phyloP scores from a whole-genome alignment of 2,113 vertebrate species.

The Toxotes chatareus region DNA sequence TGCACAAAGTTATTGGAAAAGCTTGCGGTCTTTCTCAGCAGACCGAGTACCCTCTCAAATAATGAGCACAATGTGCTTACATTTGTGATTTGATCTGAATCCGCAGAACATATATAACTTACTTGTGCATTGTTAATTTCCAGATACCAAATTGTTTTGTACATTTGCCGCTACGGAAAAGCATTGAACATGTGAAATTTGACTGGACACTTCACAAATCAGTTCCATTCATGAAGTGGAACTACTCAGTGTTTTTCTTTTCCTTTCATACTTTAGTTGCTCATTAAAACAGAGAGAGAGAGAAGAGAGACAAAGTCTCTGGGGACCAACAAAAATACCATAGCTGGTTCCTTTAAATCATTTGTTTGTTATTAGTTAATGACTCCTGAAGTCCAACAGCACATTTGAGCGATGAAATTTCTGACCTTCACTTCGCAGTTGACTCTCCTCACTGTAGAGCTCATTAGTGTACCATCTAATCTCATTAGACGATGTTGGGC shows the following conservation, averaged over 20 bases:
- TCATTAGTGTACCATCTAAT: slow-evolving; percentile 83
- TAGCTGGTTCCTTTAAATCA: slow-evolving; percentile 68
- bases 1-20: slow-evolving; percentile 44
- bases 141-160: background rate
- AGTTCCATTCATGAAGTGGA: slow-evolving; percentile 19
- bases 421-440: slow-evolving; percentile 83
- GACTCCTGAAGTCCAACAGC: slow-evolving; percentile 80
- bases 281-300: slow-evolving; percentile 63
- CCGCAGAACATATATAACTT: slow-evolving; percentile 38
- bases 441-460: slow-evolving; percentile 76
- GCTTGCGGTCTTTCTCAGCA: slow-evolving; percentile 50
- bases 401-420: slow-evolving; percentile 76
- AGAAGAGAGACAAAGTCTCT: slow-evolving; percentile 26
- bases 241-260: slow-evolving; percentile 14
- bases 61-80: slow-evolving; percentile 57
- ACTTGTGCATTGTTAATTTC: slow-evolving; percentile 20
- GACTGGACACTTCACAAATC: slow-evolving; percentile 17
- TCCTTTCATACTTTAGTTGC: slow-evolving; percentile 54
- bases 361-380: slow-evolving; percentile 84
- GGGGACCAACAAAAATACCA: slow-evolving; percentile 53
- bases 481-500: slow-evolving; percentile 79
- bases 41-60: slow-evolving; percentile 40
- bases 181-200: background rate
- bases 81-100: slow-evolving; percentile 44
- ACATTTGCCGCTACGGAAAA: background rate